Base-by-base conservation (phyloP, 2,888 invertebrate genomes). In the Drosophila greeni region DNA sequence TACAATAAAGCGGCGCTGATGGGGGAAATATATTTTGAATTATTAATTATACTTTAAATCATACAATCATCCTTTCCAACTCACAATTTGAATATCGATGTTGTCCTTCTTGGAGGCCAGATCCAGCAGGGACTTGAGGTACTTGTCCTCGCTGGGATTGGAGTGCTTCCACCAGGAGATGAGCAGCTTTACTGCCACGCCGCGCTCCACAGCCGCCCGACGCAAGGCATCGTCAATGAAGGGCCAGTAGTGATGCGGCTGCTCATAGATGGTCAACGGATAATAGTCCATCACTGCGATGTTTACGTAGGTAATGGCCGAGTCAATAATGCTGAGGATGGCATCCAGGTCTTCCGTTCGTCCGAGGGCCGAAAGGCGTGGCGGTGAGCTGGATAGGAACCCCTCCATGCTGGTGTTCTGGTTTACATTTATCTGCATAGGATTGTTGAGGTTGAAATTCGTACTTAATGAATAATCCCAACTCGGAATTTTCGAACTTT, bases 231-330 rank as follows among this genome's bases (percentile, higher is more conserved):
- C 92, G 87, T 99, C 99, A 71, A 99, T 97, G 16, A 92, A 90
- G 0, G 97, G 95, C 98, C 98, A 99, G 88, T 93, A 98, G 73
- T 94, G 94, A 2, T 91, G 84, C 85, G 93, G 93, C 0, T 93
- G 91, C 14, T 93, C 91, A 86, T 94, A 97, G 58, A 95, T 91
- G 43, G 92, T 92, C 58, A 94, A 89, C 0, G 99, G 99, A 71
- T 94, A 93, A 89, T 98, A 99, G 87, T 98, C 98, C 99, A 99
- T 99, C 0, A 99, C 98, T 7, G 99, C 93, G 61, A 99, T 94
- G 88, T 97, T 94, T 36, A 99, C 91, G 87, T 95, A 98, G 86
- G 93, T 92, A 75, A 95, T 92, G 0, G 99, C 97, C 12, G 91
- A 90, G 42, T 92, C 89, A 57, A 99, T 97, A 36, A 95, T 92